phyloP scores from a whole-genome alignment of 2,888 invertebrate species.

The Leptopilina syphax region DNA sequence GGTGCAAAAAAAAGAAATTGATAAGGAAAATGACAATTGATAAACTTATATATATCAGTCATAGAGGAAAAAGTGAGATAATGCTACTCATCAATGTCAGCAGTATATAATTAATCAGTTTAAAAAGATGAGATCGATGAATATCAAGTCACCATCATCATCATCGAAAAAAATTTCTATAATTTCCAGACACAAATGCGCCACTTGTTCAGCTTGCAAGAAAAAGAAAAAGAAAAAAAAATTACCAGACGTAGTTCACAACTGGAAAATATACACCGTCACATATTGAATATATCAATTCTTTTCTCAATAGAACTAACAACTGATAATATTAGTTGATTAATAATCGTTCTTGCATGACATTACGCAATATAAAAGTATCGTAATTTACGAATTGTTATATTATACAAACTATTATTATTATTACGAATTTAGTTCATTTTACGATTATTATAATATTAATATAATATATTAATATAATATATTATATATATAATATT shows the following conservation, averaged over 20 bases:
- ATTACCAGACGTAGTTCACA: neutral
- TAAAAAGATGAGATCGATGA: conserved; percentile 29
- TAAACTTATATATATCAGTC: neutral
- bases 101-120: neutral
- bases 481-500: too few relatives aligned
- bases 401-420: neutral
- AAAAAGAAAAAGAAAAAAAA: neutral
- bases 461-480: too few relatives aligned
- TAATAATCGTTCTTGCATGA: conserved; percentile 3
- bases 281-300: neutral
- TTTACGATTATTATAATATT: too few relatives aligned
- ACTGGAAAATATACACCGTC: neutral
- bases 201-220: neutral
- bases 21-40: conserved; percentile 4
- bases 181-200: conserved; percentile 16
- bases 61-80: neutral
- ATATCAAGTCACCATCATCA: neutral
- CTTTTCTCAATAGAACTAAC: neutral
- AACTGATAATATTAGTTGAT: neutral
- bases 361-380: neutral
- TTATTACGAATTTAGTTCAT: too few relatives aligned
- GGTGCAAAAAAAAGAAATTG: neutral
- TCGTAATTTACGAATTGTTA: neutral
- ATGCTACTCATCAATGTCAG: conserved; percentile 22
- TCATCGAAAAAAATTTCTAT: neutral